phyloP scores from a whole-genome alignment of 2,113 vertebrate genomes.

The Otis tarda region DNA sequence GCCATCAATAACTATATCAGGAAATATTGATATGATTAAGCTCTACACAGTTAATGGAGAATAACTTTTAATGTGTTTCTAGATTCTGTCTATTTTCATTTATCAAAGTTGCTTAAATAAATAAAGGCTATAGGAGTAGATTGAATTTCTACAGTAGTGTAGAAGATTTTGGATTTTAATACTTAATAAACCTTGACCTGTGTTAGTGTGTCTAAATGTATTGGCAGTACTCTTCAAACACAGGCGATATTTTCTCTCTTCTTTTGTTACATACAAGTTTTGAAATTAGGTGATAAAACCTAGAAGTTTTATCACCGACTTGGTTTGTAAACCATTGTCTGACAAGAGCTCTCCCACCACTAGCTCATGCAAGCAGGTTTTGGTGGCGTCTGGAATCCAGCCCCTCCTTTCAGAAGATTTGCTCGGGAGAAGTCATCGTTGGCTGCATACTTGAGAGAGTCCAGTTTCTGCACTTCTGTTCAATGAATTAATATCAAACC shows the following conservation, averaged over 20 bases:
- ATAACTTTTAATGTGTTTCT: background rate
- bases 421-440: background rate
- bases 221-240: background rate
- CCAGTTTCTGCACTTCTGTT: background rate
- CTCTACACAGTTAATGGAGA: background rate
- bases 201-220: background rate
- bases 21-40: background rate
- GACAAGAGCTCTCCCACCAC: background rate
- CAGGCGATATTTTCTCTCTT: background rate
- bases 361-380: background rate
- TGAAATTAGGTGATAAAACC: background rate
- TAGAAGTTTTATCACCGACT: background rate
- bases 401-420: background rate
- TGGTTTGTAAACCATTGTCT: background rate
- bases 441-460: background rate
- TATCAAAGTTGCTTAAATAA: background rate
- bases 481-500: background rate
- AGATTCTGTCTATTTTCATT: background rate
- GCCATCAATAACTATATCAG: background rate
- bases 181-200: background rate
- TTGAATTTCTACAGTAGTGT: background rate
- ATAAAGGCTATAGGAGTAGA: background rate
- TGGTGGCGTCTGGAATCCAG: background rate
- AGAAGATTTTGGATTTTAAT: background rate
- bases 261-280: background rate